Conservation (phyloP, 2,113 vertebrate genomes). For the Hippocampus zosterae region DNA sequence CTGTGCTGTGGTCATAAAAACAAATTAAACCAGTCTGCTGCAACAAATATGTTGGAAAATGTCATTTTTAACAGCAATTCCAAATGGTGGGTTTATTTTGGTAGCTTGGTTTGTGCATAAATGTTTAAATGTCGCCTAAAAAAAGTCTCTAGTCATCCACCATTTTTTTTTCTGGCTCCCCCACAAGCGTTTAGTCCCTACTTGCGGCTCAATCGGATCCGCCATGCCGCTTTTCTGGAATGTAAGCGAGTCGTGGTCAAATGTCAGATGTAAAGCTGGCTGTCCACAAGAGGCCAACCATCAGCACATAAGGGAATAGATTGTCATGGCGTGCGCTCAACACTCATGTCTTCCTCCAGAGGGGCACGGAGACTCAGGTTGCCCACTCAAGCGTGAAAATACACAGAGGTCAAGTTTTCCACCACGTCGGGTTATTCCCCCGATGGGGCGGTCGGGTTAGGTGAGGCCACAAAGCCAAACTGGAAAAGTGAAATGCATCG, state of each 20-base stretch:
- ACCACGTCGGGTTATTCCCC: slow-evolving; percentile 29
- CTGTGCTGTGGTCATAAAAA: too few relatives aligned
- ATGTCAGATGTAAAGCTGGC: slow-evolving; percentile 49
- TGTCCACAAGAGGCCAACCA: slow-evolving; percentile 49
- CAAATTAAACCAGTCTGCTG: too few relatives aligned
- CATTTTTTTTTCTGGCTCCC: background rate
- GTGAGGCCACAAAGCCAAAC: slow-evolving; percentile 21
- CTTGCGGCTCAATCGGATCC: background rate
- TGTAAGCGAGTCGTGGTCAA: slow-evolving; percentile 49
- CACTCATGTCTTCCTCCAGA: slow-evolving; percentile 49
- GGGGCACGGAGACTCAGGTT: slow-evolving; percentile 59
- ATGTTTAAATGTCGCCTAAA: background rate
- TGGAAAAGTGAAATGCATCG: slow-evolving; percentile 33
- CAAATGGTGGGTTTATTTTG: background rate
- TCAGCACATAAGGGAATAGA: slow-evolving; percentile 50
- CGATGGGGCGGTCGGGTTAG: slow-evolving; percentile 37
- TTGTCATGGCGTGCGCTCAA: slow-evolving; percentile 53
- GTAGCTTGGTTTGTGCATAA: background rate
- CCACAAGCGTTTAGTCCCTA: background rate
- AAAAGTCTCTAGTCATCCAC: background rate
- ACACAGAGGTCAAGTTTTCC: slow-evolving; percentile 57
- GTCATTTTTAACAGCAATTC: background rate
- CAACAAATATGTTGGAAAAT: background rate
- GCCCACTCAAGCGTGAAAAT: slow-evolving; percentile 59
- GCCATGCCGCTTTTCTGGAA: slow-evolving; percentile 13